These are phyloP conservation scores for Philaenus spumarius DNA, from an alignment of 1,140 invertebrate genomes.

Conservation along the genomic window DNA sequence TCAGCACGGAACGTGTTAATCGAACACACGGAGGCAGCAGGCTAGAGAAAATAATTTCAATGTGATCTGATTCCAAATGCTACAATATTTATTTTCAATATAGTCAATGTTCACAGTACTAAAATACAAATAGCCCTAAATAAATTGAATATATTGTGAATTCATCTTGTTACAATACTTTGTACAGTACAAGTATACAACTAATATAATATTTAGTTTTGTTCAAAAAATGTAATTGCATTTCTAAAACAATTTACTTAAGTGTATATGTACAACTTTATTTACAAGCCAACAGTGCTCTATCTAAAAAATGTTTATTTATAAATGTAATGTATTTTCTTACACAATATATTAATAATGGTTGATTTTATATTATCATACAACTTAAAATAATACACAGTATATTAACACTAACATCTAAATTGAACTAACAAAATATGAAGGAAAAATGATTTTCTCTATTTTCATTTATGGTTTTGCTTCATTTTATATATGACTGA, in stretches of 20 bases:
- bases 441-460: too few relatives aligned
- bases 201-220: constrained; percentile 12
- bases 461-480: too few relatives aligned
- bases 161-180: constrained; percentile 15
- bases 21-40: too few relatives aligned
- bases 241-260: constrained; percentile 6
- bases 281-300: constrained; percentile 11
- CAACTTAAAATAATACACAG: too few relatives aligned
- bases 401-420: too few relatives aligned
- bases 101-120: constrained; percentile 12
- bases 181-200: constrained; percentile 16
- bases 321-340: too few relatives aligned
- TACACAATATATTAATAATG: too few relatives aligned
- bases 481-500: too few relatives aligned
- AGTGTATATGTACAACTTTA: constrained; percentile 13
- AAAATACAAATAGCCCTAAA: constrained; percentile 18
- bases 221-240: constrained; percentile 12
- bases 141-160: constrained; percentile 18
- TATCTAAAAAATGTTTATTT: background rate
- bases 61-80: constrained; percentile 5
- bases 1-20: too few relatives aligned
- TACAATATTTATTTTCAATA: constrained; percentile 17
- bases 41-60: too few relatives aligned
- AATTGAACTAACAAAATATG: too few relatives aligned
- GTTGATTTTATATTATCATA: too few relatives aligned